Evolutionary conservation across 2,797 vertebrate genomes (phyloP).

Genomic region (Chloroceryle inda): DNA sequence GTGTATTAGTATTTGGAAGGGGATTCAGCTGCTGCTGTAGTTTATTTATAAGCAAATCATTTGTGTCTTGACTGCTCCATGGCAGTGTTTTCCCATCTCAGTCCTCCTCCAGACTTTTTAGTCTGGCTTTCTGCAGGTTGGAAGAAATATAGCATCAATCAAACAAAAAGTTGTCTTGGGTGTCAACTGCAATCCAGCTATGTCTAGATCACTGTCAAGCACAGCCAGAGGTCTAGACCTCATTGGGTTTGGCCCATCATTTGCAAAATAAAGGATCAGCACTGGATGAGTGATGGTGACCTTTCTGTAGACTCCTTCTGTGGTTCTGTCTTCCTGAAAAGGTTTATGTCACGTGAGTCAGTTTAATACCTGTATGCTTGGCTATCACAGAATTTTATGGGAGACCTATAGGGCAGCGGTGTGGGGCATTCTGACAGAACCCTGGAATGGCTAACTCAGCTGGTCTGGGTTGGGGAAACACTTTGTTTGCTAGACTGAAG

Average conservation of each 20-base stretch:
- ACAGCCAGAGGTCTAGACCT: background rate
- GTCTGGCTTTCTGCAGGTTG: background rate
- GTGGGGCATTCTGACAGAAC: fast-evolving
- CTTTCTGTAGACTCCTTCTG: background rate
- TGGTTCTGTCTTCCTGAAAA: background rate
- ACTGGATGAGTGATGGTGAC: background rate
- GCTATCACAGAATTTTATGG: background rate
- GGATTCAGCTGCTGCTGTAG: background rate
- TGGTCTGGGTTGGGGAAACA: background rate
- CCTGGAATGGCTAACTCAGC: background rate
- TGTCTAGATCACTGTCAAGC: background rate
- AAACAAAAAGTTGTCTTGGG: background rate
- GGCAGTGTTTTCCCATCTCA: background rate
- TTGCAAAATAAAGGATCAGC: background rate
- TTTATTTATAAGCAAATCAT: background rate
- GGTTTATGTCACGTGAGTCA: background rate
- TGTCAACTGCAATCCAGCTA: background rate
- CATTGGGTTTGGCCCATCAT: fast-evolving
- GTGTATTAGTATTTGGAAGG: background rate
- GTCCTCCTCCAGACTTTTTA: background rate
- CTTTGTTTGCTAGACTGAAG: background rate
- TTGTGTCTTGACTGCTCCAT: background rate
- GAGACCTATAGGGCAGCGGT: background rate
- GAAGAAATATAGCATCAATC: background rate
- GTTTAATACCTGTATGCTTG: background rate